Conservation (phyloP, 2,113 vertebrate species). For the Lagopus muta region DNA sequence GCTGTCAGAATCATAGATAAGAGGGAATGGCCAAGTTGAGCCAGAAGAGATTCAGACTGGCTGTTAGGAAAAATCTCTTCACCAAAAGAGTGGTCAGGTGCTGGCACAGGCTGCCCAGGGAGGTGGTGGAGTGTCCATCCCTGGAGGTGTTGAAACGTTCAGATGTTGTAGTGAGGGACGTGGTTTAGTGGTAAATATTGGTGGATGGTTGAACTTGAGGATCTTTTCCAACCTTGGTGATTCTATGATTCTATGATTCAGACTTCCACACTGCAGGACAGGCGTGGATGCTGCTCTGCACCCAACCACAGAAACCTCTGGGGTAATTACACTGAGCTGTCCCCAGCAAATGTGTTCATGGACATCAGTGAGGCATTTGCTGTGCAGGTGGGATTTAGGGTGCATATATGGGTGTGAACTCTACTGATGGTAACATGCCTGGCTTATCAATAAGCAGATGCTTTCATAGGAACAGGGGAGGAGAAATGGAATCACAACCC, state of each 20-base stretch:
- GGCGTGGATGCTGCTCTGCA: background rate
- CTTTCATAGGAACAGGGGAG: background rate
- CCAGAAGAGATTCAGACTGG: no score
- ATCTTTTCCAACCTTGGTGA: no score
- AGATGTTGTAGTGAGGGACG: no score
- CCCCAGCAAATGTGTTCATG: background rate
- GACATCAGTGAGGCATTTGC: background rate
- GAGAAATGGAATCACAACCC: background rate
- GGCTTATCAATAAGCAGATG: no score
- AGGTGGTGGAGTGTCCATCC: no score
- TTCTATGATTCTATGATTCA: background rate
- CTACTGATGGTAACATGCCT: accelerated
- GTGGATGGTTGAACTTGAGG: no score
- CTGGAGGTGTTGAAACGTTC: no score
- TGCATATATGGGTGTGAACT: accelerated
- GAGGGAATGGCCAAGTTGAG: no score
- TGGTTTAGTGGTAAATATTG: no score
- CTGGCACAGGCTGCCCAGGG: no score
- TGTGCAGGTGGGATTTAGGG: background rate
- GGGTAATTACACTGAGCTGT: background rate
- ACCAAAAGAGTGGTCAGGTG: no score
- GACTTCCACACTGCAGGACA: background rate
- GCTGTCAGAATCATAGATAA: background rate
- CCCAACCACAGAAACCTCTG: background rate
- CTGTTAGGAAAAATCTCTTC: no score